These are phyloP conservation scores for Lydus trimaculatus DNA, from an alignment of 2,888 invertebrate genomes.

Conservation along the genomic window DNA sequence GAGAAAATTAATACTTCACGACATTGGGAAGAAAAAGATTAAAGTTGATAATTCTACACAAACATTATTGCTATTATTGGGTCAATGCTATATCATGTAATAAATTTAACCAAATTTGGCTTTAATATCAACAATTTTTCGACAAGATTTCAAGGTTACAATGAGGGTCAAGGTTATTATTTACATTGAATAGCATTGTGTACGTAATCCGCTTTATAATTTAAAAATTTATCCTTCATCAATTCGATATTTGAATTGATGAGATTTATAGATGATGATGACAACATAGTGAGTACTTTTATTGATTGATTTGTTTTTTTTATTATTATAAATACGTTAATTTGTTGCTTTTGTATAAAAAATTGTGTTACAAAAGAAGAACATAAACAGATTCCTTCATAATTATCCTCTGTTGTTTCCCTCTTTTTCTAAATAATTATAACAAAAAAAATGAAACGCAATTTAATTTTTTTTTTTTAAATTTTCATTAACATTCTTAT, in stretches of 20 bases:
- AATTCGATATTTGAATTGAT: too few species aligned
- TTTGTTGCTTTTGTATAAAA: not conserved
- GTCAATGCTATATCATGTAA: not conserved
- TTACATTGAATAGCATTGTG: too few species aligned
- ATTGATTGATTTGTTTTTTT: not conserved
- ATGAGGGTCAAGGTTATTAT: too few species aligned
- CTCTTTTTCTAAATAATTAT: not conserved
- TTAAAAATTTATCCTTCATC: too few species aligned
- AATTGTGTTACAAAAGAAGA: not conserved
- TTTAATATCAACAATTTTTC: not conserved
- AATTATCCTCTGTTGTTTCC: slow-evolving; percentile 1
- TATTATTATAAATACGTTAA: not conserved
- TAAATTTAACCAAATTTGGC: not conserved
- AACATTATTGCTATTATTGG: not conserved
- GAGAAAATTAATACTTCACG: not conserved
- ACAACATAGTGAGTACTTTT: not conserved
- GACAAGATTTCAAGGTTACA: not conserved
- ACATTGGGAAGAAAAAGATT: not conserved
- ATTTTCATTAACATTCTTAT: not conserved
- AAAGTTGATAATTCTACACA: not conserved
- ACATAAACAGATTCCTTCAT: not conserved
- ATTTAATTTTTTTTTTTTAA: not conserved
- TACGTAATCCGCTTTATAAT: too few species aligned
- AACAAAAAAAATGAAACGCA: slow-evolving; percentile 2
- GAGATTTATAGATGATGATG: not conserved